Evolutionary conservation across 2,797 vertebrate species (phyloP).

Genomic region (Chelonia mydas): DNA sequence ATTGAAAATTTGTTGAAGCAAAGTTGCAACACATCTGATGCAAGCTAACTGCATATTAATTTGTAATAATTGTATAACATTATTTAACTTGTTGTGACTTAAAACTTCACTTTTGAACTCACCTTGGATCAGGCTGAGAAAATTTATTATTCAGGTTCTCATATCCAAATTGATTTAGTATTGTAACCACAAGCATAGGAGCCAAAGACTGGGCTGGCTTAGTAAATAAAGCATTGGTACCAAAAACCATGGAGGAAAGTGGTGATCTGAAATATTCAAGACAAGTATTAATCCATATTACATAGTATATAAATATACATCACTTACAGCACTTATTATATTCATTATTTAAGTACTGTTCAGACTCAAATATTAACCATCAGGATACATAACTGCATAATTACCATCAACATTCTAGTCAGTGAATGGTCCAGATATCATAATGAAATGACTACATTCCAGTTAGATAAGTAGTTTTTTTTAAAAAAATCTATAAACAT

Average conservation of each 20-base stretch:
- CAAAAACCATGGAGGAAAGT: slow-evolving; percentile 93
- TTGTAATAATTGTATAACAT: background rate
- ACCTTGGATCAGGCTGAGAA: slow-evolving; percentile 79
- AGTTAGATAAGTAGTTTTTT: too few species aligned
- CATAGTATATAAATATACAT: background rate
- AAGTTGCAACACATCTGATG: background rate
- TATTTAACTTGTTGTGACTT: background rate
- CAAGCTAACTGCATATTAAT: background rate
- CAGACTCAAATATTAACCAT: background rate
- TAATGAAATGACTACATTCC: background rate
- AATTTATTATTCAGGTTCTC: slow-evolving; percentile 81
- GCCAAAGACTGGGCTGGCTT: slow-evolving; percentile 93
- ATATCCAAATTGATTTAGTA: slow-evolving; percentile 91
- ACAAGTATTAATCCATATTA: background rate
- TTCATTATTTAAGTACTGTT: background rate
- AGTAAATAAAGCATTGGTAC: slow-evolving; percentile 92
- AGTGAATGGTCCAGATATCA: background rate
- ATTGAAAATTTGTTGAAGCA: background rate
- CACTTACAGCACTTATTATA: background rate
- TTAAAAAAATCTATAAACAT: background rate
- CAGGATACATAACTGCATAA: background rate
- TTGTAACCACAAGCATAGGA: slow-evolving; percentile 88
- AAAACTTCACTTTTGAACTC: slow-evolving; percentile 43
- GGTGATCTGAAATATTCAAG: slow-evolving; percentile 83
- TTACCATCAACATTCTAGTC: background rate